These are phyloP conservation scores for Drosophila diplacantha DNA, from an alignment of 2,888 invertebrate species.

Conservation along the genomic window DNA sequence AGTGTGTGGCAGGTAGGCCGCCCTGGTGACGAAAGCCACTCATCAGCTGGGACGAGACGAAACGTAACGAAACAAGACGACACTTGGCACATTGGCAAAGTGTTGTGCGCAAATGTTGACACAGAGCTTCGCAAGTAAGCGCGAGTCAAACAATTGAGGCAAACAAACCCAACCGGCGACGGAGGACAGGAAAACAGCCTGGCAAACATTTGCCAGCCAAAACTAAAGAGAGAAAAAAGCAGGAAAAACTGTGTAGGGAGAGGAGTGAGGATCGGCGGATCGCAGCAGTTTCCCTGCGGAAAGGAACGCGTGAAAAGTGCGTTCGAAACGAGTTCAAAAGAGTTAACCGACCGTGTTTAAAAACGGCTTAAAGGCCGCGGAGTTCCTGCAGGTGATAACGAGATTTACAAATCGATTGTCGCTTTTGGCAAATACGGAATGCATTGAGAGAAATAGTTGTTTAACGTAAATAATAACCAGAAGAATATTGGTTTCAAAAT, in stretches of 20 bases:
- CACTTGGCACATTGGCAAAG: conserved; percentile 73
- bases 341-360: conserved; percentile 50
- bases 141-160: conserved; percentile 69
- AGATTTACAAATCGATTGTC: conserved; percentile 74
- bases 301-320: conserved; percentile 62
- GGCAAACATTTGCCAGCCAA: conserved; percentile 51
- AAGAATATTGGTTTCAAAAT: too few relatives aligned
- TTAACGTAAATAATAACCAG: rapidly evolving
- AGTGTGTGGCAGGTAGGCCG: neutral
- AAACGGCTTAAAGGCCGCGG: conserved; percentile 52
- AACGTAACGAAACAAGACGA: conserved; percentile 29
- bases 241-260: neutral
- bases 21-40: conserved; percentile 18
- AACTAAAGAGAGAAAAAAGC: conserved; percentile 14
- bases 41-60: conserved; percentile 23
- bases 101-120: conserved; percentile 70
- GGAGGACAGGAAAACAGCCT: conserved; percentile 39
- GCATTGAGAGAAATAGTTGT: neutral
- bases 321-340: conserved; percentile 41
- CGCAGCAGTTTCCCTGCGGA: conserved; percentile 55
- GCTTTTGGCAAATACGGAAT: conserved; percentile 58
- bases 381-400: conserved; percentile 63
- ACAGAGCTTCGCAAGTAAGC: conserved; percentile 73
- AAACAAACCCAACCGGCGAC: conserved; percentile 50
- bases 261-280: conserved; percentile 20